Evolutionary conservation across 2,888 invertebrate genomes (phyloP), one percentile per base, ranked within the genome.

Genomic region (Heteropelma amictum): DNA sequence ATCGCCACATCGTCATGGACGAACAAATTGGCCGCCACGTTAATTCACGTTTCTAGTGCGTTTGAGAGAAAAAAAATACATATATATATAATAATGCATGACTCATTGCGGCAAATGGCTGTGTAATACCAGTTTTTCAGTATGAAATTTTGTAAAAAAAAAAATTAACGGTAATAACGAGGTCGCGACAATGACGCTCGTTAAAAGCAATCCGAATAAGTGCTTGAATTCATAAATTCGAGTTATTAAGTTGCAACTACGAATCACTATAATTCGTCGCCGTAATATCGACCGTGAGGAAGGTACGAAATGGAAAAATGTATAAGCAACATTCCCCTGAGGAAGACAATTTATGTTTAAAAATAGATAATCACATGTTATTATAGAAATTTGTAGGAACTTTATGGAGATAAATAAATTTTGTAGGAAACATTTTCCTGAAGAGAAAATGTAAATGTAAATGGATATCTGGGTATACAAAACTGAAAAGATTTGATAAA

Each of bases 1-100:
- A 28, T n/a, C 26, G 12, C 45, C 47, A 19, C 47, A 47, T 12
- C 54, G 70, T 70, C 63, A 70, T 53, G 70, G 63, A 63, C 63
- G 33, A 63, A 54, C 47, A 45, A 70, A 70, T 63, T 38, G 53
- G 47, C 54, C 53, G 45, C 61, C 60, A 53, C 42, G 45, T 53
- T 70, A 54, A 70, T 54, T 70, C 42, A 28, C 30, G 45, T 26
- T 69, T 47, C 28, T 26, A 19, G 49, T 21, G 10, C 45, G 45
- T 40, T 56, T 28, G 38, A 53, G 33, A 49, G 30, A 42, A 26
- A 45, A 30, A 67, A 47, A 67, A 61, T 28, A 21, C 49, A 12
- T 5, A 40, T 8, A 40, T 40, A 40, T 69, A 38, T 56, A 6
- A 14, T 38, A 40, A 58, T 17, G n/a, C n/a, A 14, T 58, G 69